These are phyloP conservation scores for Leucosticte australis DNA, from an alignment of 2,113 vertebrate species.

Conservation along the genomic window DNA sequence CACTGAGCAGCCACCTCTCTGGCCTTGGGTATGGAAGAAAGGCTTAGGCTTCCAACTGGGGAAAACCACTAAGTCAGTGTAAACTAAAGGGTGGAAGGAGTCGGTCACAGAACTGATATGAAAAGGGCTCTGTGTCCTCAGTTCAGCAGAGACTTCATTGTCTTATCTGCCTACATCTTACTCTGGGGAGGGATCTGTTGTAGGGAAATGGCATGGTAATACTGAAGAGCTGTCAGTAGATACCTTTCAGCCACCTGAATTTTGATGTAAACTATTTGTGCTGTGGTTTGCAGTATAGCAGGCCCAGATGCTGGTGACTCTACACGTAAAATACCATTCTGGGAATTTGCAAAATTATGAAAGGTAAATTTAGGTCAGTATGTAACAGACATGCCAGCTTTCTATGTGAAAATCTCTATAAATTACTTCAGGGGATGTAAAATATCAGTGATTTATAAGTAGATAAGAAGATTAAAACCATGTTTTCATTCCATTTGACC, in stretches of 20 bases:
- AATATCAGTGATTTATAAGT: slow-evolving; percentile 48
- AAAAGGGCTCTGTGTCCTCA: background rate
- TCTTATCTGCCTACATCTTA: background rate
- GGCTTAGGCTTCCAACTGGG: background rate
- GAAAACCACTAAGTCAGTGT: background rate
- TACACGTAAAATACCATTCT: background rate
- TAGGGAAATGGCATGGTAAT: background rate
- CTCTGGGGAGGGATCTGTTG: background rate
- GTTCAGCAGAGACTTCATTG: background rate
- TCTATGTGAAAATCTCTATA: slow-evolving; percentile 28
- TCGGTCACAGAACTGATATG: background rate
- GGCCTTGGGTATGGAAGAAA: background rate
- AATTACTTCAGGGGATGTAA: background rate
- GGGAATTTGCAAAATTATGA: background rate
- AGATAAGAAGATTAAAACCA: slow-evolving; percentile 57
- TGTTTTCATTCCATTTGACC: slow-evolving; percentile 47
- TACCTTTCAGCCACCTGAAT: background rate
- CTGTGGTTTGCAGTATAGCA: background rate
- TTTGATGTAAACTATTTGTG: background rate
- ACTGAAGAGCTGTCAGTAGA: background rate
- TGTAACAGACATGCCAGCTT: background rate
- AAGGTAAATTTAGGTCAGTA: slow-evolving; percentile 26
- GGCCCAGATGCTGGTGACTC: background rate
- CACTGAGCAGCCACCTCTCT: background rate
- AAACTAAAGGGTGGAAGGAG: background rate